Evolutionary conservation across 2,113 vertebrate genomes (phyloP), one percentile per base, ranked within the genome.

Genomic region (Python bivittatus): DNA sequence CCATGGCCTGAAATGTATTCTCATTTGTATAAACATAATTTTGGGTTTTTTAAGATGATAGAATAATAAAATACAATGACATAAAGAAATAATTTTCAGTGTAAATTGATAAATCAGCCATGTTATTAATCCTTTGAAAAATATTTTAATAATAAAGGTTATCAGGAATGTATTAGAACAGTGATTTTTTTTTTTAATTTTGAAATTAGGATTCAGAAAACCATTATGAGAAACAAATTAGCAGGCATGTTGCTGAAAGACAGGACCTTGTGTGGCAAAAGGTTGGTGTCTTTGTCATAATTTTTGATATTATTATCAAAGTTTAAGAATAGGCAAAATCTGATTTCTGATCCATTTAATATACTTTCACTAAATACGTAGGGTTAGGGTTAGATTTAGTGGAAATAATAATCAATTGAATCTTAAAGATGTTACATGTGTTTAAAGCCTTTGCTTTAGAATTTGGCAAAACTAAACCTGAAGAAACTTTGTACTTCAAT

Each of bases 251-350:
- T 91, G 12, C 99, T 97, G 99, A 99, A 96, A 99, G 98, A 61
- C 98, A 99, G 95, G 99, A 99, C 95, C 97, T 99, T 92, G 98
- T 98, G 90, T 99, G 99, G 99, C 98, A 99, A 95, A 99, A 98
- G 97, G 98, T 99, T 94, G 91, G 97, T 97, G 95, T 11, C 94
- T 54, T 92, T 93, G 93, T 2, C 54, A 42, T 91, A 84, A n/a
- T 6, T 29, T 53, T 57, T 52, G 88, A 4, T 57, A 11, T n/a
- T 86, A 88, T 33, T 38, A 25, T 7, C 42, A 10, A 48, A 61
- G 88, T 86, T 52, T 86, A 23, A 56, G 86, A n/a, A 4, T 93
- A 20, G 0, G 85, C 83, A 27, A 79, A 57, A 52, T 83, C 10
- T 52, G 54, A 22, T 91, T 94, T 83, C 15, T 84, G 58, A 42